Evolutionary conservation across 2,888 invertebrate species (phyloP).

Genomic region (Catonia carolina): DNA sequence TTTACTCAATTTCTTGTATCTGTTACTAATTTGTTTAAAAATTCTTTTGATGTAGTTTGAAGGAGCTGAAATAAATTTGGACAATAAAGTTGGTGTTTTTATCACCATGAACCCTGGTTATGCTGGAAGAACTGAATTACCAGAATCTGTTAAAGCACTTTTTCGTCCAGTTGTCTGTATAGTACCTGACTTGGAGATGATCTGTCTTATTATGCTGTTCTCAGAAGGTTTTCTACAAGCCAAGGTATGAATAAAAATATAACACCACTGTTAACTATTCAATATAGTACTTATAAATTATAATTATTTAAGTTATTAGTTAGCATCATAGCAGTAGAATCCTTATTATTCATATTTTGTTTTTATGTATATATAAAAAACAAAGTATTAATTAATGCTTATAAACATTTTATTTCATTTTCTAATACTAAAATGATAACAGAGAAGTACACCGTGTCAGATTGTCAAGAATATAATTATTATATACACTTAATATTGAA

Average conservation of each 20-base stretch:
- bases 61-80: conserved; percentile 72
- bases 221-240: conserved; percentile 88
- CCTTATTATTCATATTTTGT: not conserved
- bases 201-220: conserved; percentile 85
- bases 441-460: too few relatives aligned
- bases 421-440: too few relatives aligned
- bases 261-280: too few relatives aligned
- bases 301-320: too few relatives aligned
- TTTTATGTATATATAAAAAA: not conserved
- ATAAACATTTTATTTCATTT: too few relatives aligned
- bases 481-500: too few relatives aligned
- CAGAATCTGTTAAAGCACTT: conserved; percentile 85
- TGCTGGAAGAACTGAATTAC: conserved; percentile 84
- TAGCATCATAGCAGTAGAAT: too few relatives aligned
- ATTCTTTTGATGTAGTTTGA: too few relatives aligned
- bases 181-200: conserved; percentile 83
- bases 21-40: too few relatives aligned
- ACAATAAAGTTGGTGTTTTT: conserved; percentile 83
- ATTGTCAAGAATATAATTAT: too few relatives aligned
- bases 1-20: too few relatives aligned
- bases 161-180: conserved; percentile 91
- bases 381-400: too few relatives aligned
- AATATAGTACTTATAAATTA: conserved; percentile 1
- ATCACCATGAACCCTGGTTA: conserved; percentile 96
- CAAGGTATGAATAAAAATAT: conserved; percentile 52